A percentile compares a stretch with the other conserved stretches of the same genome.
These are phyloP conservation scores for Rhimphoctona megacephalus DNA, from an alignment of 2,888 invertebrate species.

Conservation along the genomic window DNA sequence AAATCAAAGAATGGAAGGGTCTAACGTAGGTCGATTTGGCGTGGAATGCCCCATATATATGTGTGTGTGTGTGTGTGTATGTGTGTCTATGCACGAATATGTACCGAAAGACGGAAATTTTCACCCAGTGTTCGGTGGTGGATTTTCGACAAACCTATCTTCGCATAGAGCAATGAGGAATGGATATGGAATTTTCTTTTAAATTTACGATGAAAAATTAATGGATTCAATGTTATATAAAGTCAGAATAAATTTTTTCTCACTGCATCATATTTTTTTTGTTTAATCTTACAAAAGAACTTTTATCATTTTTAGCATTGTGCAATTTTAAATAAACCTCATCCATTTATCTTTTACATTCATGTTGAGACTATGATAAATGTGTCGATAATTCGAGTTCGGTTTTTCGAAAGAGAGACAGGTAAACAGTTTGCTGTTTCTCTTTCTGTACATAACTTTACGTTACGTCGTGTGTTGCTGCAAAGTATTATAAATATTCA, in stretches of 20 bases:
- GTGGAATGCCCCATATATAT: too few relatives aligned
- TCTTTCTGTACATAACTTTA: background rate
- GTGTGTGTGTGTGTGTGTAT: too few relatives aligned
- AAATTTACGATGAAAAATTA: background rate
- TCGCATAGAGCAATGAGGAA: background rate
- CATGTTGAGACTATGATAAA: background rate
- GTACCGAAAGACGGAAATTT: constrained; percentile 2
- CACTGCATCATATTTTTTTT: background rate
- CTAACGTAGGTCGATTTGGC: too few relatives aligned
- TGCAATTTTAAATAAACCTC: background rate
- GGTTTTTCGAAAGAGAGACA: constrained; percentile 2
- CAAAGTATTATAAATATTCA: constrained; percentile 46
- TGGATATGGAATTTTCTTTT: background rate
- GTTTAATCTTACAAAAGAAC: background rate
- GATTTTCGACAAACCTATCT: background rate
- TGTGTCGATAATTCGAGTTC: constrained; percentile 18
- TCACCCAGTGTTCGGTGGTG: background rate
- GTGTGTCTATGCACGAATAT: too few relatives aligned
- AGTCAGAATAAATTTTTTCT: background rate
- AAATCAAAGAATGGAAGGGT: too few relatives aligned
- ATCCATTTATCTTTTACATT: constrained; percentile 7
- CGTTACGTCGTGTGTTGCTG: constrained; percentile 22
- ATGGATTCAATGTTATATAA: background rate
- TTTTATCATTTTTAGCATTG: background rate
- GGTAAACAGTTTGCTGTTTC: background rate